These are phyloP conservation scores for Pseudococcus longispinus DNA, from an alignment of 2,888 invertebrate species.

Conservation along the genomic window DNA sequence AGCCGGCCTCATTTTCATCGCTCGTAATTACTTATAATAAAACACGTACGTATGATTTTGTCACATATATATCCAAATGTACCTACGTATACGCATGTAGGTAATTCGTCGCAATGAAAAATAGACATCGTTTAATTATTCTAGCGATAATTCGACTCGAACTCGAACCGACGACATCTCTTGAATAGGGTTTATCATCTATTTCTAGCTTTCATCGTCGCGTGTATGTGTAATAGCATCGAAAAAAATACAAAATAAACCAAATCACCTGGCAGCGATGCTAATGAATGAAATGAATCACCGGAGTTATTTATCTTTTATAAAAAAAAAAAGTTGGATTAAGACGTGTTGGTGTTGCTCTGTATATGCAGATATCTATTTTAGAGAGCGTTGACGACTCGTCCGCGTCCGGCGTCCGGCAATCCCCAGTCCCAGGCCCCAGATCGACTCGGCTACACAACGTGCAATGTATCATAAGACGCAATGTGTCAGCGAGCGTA, in stretches of 20 bases:
- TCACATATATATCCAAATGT: background rate
- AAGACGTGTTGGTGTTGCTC: background rate
- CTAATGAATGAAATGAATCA: conserved; percentile 44
- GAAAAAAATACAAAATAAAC: background rate
- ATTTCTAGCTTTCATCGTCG: background rate
- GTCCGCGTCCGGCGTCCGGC: background rate
- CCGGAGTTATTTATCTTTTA: background rate
- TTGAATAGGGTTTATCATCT: background rate
- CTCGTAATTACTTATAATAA: background rate
- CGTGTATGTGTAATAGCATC: background rate
- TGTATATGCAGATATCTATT: conserved; percentile 33
- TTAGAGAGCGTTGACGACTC: conserved; percentile 11
- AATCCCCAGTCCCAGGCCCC: background rate
- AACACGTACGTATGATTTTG: background rate
- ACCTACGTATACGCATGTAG: background rate
- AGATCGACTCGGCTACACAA: background rate
- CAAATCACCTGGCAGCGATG: conserved; percentile 36
- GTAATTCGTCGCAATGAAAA: background rate
- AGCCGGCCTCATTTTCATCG: conserved; percentile 4
- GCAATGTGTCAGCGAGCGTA: background rate
- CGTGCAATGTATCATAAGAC: conserved; percentile 39
- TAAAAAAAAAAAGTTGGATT: conserved; percentile 9
- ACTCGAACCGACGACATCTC: background rate
- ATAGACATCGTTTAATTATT: conserved; percentile 8
- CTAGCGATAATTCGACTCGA: background rate